These are phyloP conservation scores for Hirtodrosophila confusa DNA, from an alignment of 2,888 invertebrate genomes.

Conservation along the genomic window DNA sequence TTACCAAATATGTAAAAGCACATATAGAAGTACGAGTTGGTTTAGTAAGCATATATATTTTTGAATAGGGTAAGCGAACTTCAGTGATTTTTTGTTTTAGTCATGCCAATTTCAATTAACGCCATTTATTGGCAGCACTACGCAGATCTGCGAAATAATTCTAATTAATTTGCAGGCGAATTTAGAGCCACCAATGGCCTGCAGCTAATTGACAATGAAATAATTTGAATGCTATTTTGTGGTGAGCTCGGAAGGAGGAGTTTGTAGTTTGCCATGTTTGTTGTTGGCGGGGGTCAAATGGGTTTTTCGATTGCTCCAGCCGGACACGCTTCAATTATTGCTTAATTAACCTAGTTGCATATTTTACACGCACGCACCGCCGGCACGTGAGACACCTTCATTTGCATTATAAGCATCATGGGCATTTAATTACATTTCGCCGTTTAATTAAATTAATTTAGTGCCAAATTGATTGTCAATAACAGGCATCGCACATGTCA, in stretches of 20 bases:
- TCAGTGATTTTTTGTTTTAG: slow-evolving; percentile 2
- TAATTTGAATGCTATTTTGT: slow-evolving; percentile 62
- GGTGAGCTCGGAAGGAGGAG: slow-evolving; percentile 14
- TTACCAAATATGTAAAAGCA: too few relatives aligned
- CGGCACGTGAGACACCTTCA: slow-evolving; percentile 62
- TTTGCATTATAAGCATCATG: slow-evolving; percentile 67
- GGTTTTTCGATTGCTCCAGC: slow-evolving; percentile 7
- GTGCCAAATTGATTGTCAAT: slow-evolving; percentile 68
- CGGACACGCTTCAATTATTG: slow-evolving; percentile 64
- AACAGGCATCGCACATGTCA: slow-evolving; percentile 42
- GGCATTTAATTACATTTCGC: slow-evolving; percentile 77
- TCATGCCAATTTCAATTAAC: slow-evolving; percentile 62
- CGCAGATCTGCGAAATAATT: slow-evolving; percentile 59
- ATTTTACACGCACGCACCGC: slow-evolving; percentile 61
- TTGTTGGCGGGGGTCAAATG: neutral
- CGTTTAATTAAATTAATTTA: slow-evolving; percentile 79
- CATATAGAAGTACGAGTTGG: too few relatives aligned
- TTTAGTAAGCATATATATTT: neutral
- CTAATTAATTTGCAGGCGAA: slow-evolving; percentile 66
- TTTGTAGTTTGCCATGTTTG: neutral
- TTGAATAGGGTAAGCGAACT: neutral
- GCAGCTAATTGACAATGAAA: slow-evolving; percentile 55
- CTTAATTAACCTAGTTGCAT: slow-evolving; percentile 80
- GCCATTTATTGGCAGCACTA: slow-evolving; percentile 43
- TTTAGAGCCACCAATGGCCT: slow-evolving; percentile 58